Percentiles rank a stretch among this genome's conserved stretches.
phyloP scores from a whole-genome alignment of 2,113 vertebrate genomes.

The Tachuris rubrigastra region DNA sequence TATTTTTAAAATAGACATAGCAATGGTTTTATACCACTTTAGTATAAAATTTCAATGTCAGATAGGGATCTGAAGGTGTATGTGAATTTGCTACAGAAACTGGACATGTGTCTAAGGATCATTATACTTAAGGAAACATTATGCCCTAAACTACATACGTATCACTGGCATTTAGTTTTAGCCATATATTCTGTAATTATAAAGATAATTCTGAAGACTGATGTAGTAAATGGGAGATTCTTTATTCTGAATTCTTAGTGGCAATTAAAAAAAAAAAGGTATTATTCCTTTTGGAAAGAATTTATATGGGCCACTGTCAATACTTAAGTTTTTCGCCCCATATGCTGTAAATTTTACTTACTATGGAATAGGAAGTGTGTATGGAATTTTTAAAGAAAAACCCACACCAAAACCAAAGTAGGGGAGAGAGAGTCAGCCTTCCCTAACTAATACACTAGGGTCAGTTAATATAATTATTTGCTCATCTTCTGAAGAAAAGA shows the following conservation, averaged over 20 bases:
- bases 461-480: background rate
- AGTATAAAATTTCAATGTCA: background rate
- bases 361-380: background rate
- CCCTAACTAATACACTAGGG: background rate
- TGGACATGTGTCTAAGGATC: background rate
- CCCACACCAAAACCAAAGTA: background rate
- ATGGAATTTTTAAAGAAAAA: background rate
- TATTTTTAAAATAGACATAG: background rate
- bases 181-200: background rate
- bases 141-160: background rate
- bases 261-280: background rate
- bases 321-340: background rate
- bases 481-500: background rate
- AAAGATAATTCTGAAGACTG: background rate
- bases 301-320: background rate
- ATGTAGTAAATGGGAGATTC: background rate
- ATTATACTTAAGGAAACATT: background rate
- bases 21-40: background rate
- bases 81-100: background rate
- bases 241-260: background rate
- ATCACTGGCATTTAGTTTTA: background rate
- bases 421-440: background rate
- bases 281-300: background rate
- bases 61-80: background rate
- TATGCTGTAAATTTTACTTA: background rate